These are phyloP conservation scores for Oscheius sp. DNA, from an alignment of 2,888 invertebrate genomes.

Conservation along the genomic window DNA sequence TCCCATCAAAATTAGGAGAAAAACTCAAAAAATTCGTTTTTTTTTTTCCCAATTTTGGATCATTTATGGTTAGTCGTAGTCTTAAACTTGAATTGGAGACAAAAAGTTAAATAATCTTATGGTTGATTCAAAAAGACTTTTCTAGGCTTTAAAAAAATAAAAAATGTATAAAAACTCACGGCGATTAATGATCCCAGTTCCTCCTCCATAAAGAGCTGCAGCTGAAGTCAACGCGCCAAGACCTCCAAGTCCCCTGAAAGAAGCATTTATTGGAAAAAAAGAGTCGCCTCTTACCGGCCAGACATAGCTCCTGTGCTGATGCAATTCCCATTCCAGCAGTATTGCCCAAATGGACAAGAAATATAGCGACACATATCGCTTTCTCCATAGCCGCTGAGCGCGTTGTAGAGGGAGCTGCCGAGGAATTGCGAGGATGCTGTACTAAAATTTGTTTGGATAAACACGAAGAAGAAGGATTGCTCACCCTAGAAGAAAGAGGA, in stretches of 20 bases:
- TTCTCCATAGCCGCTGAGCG: conserved; percentile 64
- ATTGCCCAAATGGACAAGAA: conserved; percentile 68
- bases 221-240: conserved; percentile 52
- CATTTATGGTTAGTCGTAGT: neutral
- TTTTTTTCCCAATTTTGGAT: no score
- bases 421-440: conserved; percentile 40
- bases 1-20: no score
- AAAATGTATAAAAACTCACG: neutral
- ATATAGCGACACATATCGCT: conserved; percentile 67
- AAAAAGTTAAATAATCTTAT: neutral
- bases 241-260: conserved; percentile 39
- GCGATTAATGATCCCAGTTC: neutral
- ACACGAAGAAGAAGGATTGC: neutral
- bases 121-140: no score
- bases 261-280: neutral
- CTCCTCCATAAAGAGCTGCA: conserved; percentile 46
- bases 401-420: conserved; percentile 63
- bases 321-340: conserved; percentile 67
- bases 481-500: neutral
- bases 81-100: neutral
- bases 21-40: no score
- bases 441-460: no score
- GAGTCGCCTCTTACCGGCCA: neutral
- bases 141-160: no score
- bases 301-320: conserved; percentile 34